Base-by-base conservation (phyloP, 1,140 invertebrate genomes). In the Ceratina japonica region DNA sequence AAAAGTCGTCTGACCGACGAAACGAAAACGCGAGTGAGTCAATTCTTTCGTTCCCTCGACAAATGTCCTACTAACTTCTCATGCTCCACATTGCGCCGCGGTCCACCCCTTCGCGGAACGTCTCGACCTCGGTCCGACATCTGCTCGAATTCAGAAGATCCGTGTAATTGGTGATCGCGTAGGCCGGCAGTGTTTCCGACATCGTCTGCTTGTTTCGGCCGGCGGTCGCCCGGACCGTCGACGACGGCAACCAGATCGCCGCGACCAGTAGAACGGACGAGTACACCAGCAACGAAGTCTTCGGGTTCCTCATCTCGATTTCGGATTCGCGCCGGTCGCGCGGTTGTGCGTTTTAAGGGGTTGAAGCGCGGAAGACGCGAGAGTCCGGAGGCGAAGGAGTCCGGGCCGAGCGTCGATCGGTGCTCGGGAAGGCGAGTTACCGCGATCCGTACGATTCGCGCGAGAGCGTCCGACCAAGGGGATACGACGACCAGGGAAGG, bases 31-130 rank as follows among this genome's bases (percentile, higher is more conserved):
- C 27, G 27, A 31, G 27, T 31, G 4, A 1, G 27, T 31, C 4
- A 31, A 1, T 27, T 8, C 16, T n/a, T 18, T 68, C 16, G 8
- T 5, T 27, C 20, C 37, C 13, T 2, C 10, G 1, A 51, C 12
- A 52, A 3, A 44, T 7, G 0, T 27, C n/a, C 0, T 82, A 89
- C 89, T 79, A 83, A 92, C 91, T 87, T 86, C 87, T 91, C 2
- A 92, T 58, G 12, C 83, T 83, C 91, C 91, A 92, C 0, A 90
- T 18, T 20, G 82, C 72, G 2, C 77, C 76, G 0, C 80, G 61
- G 15, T 92, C 89, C 8, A 92, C 74, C 5, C 84, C 89, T 0
- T 87, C 59, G 1, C 69, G 82, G 20, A 91, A 88, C 0, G 68
- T 10, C 8, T 78, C 75, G 15, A 92, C 65, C 24, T 92, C 83